Percentiles rank a stretch among this genome's conserved stretches.
These are phyloP conservation scores for Mobula hypostoma DNA, from an alignment of 2,113 vertebrate species.

Conservation along the genomic window DNA sequence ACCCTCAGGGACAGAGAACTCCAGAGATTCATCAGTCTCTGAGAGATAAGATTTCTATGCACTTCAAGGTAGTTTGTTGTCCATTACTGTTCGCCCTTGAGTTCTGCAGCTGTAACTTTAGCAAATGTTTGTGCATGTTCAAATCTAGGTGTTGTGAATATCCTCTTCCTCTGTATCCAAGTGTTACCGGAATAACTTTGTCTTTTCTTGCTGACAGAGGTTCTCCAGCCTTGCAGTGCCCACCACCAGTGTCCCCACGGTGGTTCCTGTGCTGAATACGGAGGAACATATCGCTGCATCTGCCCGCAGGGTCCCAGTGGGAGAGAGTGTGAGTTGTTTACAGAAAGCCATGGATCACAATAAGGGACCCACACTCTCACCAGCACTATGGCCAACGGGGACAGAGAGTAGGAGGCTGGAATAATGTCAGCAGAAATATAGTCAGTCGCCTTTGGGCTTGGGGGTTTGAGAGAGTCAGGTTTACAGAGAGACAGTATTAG, in stretches of 20 bases:
- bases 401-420: background rate
- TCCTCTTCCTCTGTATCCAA: no score
- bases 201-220: background rate
- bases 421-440: background rate
- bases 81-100: no score
- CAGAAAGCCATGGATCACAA: background rate
- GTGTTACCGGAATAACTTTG: background rate
- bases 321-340: slow-evolving; percentile 52
- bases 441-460: background rate
- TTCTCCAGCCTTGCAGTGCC: slow-evolving; percentile 68
- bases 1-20: no score
- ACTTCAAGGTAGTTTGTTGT: no score
- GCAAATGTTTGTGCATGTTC: no score
- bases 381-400: background rate
- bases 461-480: background rate
- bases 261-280: slow-evolving; percentile 85
- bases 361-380: background rate
- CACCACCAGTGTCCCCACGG: slow-evolving; percentile 82
- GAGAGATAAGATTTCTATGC: no score
- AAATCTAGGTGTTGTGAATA: no score
- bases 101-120: no score
- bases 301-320: slow-evolving; percentile 68
- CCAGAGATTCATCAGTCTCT: no score
- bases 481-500: background rate
- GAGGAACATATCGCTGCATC: slow-evolving; percentile 84